Conservation (phyloP, 2,888 invertebrate genomes). For the Drosophila antonietae region DNA sequence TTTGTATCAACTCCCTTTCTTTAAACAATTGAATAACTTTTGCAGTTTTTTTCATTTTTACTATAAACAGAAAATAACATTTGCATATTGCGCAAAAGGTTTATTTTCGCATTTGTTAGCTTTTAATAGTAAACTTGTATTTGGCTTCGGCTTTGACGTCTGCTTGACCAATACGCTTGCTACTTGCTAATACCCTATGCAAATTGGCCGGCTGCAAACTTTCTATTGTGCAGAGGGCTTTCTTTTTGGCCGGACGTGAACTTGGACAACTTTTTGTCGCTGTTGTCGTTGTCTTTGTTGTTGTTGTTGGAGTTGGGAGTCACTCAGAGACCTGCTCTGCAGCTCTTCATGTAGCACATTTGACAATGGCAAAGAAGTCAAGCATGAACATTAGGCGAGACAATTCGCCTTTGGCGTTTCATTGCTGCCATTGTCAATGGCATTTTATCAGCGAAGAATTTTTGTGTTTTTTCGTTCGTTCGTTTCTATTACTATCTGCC, state of each 20-base stretch:
- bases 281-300: neutral
- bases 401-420: conserved; percentile 31
- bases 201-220: conserved; percentile 58
- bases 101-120: conserved; percentile 3
- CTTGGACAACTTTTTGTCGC: conserved; percentile 17
- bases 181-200: conserved; percentile 61
- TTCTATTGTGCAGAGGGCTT: conserved; percentile 60
- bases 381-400: conserved; percentile 25
- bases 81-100: conserved; percentile 50
- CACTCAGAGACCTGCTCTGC: conserved; percentile 23
- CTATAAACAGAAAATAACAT: conserved; percentile 32
- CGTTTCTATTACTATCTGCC: conserved; percentile 30
- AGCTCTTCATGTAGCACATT: conserved; percentile 24
- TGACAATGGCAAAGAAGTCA: conserved; percentile 33
- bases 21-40: conserved; percentile 29
- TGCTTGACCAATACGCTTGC: conserved; percentile 46
- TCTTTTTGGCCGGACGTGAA: conserved; percentile 52
- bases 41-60: conserved; percentile 11
- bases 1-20: neutral
- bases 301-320: conserved; percentile 11
- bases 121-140: conserved; percentile 34
- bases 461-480: conserved; percentile 13
- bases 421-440: conserved; percentile 52
- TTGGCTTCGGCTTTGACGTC: conserved; percentile 47
- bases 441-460: conserved; percentile 63